Conservation (phyloP, 2,797 vertebrate species). For the Galagoides demidoff region DNA sequence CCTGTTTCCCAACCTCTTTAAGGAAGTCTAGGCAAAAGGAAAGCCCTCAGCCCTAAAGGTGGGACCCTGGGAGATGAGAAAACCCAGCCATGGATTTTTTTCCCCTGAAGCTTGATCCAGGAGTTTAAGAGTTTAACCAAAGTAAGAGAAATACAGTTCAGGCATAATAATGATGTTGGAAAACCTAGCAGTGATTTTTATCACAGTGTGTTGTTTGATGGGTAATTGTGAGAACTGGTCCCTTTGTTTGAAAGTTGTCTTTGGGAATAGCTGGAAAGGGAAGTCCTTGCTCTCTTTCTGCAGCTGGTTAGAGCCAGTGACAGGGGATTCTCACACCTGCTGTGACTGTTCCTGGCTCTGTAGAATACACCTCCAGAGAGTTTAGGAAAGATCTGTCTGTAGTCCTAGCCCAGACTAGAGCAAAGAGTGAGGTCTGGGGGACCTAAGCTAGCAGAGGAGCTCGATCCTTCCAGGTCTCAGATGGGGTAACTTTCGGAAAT, state of each 20-base stretch:
- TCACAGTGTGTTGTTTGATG: conserved; percentile 45
- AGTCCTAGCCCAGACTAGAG: not conserved
- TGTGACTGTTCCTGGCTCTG: not conserved
- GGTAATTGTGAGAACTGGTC: conserved; percentile 21
- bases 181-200: conserved; percentile 33
- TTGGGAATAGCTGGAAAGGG: conserved; percentile 12
- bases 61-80: conserved; percentile 9
- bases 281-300: not conserved
- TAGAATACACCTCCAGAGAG: not conserved
- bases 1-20: conserved; percentile 16
- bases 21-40: conserved; percentile 47
- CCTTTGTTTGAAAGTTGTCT: conserved; percentile 41
- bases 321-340: not conserved
- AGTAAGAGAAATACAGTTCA: conserved; percentile 28
- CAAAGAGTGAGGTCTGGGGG: not conserved
- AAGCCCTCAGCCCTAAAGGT: not conserved
- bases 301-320: not conserved
- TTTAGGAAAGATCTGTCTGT: not conserved
- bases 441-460: not conserved
- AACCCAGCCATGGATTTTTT: not conserved
- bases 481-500: not conserved
- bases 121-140: conserved; percentile 52
- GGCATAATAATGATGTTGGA: not conserved
- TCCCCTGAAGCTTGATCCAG: not conserved
- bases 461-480: not conserved